Base-by-base conservation (phyloP, 2,113 vertebrate species). In the Cathartes aura region DNA sequence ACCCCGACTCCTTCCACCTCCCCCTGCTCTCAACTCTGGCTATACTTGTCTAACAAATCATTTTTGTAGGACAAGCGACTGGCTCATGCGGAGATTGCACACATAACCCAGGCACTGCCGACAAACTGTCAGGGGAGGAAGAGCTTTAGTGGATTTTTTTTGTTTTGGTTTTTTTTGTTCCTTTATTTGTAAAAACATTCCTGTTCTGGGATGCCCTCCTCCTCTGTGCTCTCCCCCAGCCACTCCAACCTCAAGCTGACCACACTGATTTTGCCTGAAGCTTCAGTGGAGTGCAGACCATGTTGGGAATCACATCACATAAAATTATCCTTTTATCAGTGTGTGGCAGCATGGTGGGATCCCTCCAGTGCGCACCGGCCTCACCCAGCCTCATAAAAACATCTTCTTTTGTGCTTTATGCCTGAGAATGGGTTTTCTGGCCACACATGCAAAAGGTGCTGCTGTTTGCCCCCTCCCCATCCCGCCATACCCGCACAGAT, bases 41-140 rank as follows among this genome's bases (percentile, higher is more conserved):
- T 95, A 14, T 50, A n/a, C 97, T 91, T 76, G 90, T 64, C 91
- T 79, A 82, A 81, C 89, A 95, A 95, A 93, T 96, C 98, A 97
- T 96, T 89, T 90, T 9, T 89, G 96, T 50, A 95, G 96, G 97
- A 97, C 95, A 52, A 97, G 97, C 43, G 29, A 74, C 82, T n/a
- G 84, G 93, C 95, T 72, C 87, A 66, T 9, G 80, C 22, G 1
- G 83, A 66, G 53, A 16, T 6, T 72, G 91, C 91, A 55, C 48
- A 24, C 91, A 38, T 32, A 89, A 45, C 71, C 73, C 87, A 32
- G 55, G 88, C 94, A 20, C 89, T 52, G 95, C 91, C n/a, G 87
- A 38, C 86, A 63, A 76, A 86, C 93, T 68, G 79, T 68, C 95
- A 70, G 92, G 45, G 56, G 53, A 96, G 59, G 60, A 30, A 91